Evolutionary conservation across 2,888 invertebrate species (phyloP).

Genomic region (Ischnura elegans): DNA sequence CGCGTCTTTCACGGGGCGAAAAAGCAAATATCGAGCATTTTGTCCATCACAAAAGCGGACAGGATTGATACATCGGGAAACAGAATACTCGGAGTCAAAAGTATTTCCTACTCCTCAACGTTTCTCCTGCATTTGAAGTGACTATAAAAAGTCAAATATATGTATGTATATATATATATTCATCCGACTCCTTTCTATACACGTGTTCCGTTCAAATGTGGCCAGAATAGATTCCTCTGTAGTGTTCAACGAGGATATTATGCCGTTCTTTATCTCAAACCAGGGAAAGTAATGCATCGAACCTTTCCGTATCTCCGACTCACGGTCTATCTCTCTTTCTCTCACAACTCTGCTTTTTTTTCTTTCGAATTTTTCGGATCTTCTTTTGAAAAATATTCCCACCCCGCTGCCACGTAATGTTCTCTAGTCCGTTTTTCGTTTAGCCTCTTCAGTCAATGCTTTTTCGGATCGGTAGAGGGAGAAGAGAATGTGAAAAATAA

Average conservation of each 20-base stretch:
- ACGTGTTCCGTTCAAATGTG: conserved; percentile 46
- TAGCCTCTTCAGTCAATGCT: conserved; percentile 51
- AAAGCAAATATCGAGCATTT: background rate
- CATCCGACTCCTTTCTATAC: background rate
- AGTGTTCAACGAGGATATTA: conserved; percentile 36
- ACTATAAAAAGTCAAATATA: background rate
- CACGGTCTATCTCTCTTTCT: background rate
- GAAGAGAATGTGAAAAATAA: conserved; percentile 14
- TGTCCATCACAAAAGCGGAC: background rate
- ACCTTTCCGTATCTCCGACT: conserved; percentile 33
- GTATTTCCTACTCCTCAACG: background rate
- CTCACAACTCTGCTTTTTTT: background rate
- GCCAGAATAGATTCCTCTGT: conserved; percentile 36
- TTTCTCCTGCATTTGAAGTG: background rate
- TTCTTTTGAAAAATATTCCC: conserved; percentile 48
- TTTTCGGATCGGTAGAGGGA: conserved; percentile 28
- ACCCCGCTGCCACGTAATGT: conserved; percentile 30
- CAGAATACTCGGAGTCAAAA: background rate
- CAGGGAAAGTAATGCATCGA: conserved; percentile 60
- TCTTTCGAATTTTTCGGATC: conserved; percentile 28
- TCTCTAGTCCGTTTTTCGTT: conserved; percentile 50
- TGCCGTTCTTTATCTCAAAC: conserved; percentile 1
- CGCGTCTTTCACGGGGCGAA: background rate
- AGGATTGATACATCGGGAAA: background rate
- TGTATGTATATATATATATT: no score